Evolutionary conservation across 2,113 vertebrate species (phyloP).

Genomic region (Podocnemis expansa): DNA sequence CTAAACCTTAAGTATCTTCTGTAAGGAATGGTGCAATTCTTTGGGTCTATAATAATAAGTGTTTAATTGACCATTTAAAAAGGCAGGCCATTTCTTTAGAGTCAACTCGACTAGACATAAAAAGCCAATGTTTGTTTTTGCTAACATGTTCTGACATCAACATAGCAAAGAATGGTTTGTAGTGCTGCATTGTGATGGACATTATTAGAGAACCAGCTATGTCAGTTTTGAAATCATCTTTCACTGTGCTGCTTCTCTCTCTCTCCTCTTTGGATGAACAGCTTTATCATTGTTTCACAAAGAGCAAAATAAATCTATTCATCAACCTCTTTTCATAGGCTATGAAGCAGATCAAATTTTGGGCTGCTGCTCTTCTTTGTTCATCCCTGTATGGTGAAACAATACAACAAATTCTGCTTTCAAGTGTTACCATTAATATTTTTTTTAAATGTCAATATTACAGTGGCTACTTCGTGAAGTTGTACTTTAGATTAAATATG

Average conservation of each 20-base stretch:
- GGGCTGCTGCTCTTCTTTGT: not conserved
- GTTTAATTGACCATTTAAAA: conserved; percentile 65
- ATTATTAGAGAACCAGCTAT: not conserved
- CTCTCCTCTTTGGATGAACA: not conserved
- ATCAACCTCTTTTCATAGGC: not conserved
- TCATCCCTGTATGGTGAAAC: not conserved
- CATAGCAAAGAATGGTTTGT: not conserved
- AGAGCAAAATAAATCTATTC: not conserved
- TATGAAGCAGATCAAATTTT: not conserved
- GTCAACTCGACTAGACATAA: conserved; percentile 11
- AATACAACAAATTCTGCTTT: not conserved
- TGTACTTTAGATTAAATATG: not conserved
- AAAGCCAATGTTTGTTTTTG: not conserved
- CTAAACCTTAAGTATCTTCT: conserved; percentile 12
- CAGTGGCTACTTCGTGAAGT: not conserved
- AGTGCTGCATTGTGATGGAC: not conserved
- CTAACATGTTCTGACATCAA: not conserved
- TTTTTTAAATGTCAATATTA: not conserved
- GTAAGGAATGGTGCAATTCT: conserved; percentile 25
- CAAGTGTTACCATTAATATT: not conserved
- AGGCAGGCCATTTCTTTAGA: conserved; percentile 42
- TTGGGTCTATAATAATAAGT: conserved; percentile 30
- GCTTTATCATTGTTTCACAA: not conserved
- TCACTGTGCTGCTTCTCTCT: not conserved
- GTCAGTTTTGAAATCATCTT: conserved; percentile 21